Conservation (phyloP, 2,888 invertebrate species). For the Phortica magna region DNA sequence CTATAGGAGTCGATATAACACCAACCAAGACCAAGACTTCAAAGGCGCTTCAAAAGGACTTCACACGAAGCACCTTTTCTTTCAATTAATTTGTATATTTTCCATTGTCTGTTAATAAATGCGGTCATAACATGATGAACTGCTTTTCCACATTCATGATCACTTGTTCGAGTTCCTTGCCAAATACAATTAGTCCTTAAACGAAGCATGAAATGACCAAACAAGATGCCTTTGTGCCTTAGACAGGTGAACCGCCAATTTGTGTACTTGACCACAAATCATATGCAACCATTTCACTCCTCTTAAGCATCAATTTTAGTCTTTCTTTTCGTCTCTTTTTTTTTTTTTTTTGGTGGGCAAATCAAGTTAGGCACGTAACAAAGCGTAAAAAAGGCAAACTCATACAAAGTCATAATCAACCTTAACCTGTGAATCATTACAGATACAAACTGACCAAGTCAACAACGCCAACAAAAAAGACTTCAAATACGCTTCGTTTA, state of each 20-base stretch:
- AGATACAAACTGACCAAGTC: neutral
- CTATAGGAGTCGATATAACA: too few relatives aligned
- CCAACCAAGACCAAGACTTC: too few relatives aligned
- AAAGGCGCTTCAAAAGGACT: too few relatives aligned
- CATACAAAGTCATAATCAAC: neutral
- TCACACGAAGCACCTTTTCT: too few relatives aligned
- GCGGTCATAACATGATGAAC: too few relatives aligned
- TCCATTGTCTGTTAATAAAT: too few relatives aligned
- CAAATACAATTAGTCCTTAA: neutral
- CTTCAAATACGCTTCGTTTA: conserved; percentile 11
- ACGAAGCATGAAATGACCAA: neutral
- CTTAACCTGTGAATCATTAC: neutral
- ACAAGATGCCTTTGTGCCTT: neutral
- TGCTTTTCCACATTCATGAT: too few relatives aligned
- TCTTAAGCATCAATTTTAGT: neutral
- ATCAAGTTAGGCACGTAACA: neutral
- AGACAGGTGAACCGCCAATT: neutral
- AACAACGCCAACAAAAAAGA: neutral
- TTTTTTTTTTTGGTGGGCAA: neutral
- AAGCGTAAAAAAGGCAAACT: conserved; percentile 13
- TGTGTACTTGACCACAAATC: neutral
- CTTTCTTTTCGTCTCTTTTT: too few relatives aligned
- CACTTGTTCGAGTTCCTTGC: neutral
- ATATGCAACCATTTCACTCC: neutral
- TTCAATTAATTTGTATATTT: too few relatives aligned